Percentiles rank a stretch among this genome's conserved stretches.
Evolutionary conservation across 35 echinoderm and acorn worm genomes (phyloP).

Genomic region (Apostichopus japonicus): DNA sequence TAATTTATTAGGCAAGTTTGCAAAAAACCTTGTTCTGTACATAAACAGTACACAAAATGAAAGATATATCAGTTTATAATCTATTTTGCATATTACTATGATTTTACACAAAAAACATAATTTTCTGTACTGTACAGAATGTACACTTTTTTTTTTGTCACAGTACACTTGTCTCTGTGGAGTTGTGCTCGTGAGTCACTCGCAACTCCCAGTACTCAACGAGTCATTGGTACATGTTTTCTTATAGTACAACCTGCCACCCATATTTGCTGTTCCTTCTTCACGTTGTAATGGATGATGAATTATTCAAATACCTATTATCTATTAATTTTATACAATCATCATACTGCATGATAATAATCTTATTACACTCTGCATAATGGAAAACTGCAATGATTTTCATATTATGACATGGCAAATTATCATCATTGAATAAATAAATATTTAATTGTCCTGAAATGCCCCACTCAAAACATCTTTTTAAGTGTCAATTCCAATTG

Average conservation of each 20-base stretch:
- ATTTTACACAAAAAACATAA: constrained; percentile 47
- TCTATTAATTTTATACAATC: constrained; percentile 49
- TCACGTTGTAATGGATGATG: background rate
- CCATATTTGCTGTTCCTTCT: background rate
- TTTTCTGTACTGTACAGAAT: constrained; percentile 51
- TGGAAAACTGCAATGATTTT: background rate
- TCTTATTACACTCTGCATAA: constrained; percentile 51
- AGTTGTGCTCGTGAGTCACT: background rate
- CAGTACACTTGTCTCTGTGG: background rate
- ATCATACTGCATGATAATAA: constrained; percentile 51
- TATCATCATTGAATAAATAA: constrained; percentile 44
- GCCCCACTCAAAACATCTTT: background rate
- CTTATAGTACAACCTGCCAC: constrained; percentile 57
- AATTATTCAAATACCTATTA: constrained; percentile 46
- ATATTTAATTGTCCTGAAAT: constrained; percentile 13
- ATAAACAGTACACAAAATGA: constrained; percentile 71
- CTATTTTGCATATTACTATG: constrained; percentile 65
- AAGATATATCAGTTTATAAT: constrained; percentile 70
- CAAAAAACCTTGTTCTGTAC: constrained; percentile 68
- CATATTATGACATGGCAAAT: background rate
- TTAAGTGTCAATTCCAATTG: background rate
- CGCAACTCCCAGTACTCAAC: background rate
- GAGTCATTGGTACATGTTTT: constrained; percentile 23
- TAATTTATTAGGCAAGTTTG: constrained; percentile 73
- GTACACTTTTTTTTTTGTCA: constrained; percentile 35